A percentile compares a stretch with the other conserved stretches of the same genome.
Evolutionary conservation across 2,797 vertebrate genomes (phyloP).

Genomic region (Falco novaeseelandiae): DNA sequence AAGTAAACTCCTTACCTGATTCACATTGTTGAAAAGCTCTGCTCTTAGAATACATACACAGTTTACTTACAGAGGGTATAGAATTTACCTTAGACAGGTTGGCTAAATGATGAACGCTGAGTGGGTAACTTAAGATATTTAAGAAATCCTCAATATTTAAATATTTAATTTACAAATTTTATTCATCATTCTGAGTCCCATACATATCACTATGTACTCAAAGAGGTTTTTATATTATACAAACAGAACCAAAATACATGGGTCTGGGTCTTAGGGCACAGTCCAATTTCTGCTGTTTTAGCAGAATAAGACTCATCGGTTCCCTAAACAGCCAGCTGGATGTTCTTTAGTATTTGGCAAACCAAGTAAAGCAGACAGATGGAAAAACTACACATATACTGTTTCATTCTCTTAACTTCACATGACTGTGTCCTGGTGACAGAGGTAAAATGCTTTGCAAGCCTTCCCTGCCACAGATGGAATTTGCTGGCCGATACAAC

Average conservation of each 20-base stretch:
- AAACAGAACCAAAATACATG: neutral
- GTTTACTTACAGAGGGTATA: fast-evolving
- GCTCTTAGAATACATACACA: neutral
- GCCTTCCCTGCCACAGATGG: neutral
- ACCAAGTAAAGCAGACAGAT: neutral
- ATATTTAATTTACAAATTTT: neutral
- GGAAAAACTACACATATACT: neutral
- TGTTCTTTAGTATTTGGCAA: neutral
- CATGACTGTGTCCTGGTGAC: neutral
- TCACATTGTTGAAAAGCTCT: neutral
- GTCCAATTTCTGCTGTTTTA: neutral
- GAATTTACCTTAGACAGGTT: neutral
- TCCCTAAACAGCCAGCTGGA: neutral
- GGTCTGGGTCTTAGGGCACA: neutral
- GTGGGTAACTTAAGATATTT: neutral
- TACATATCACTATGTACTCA: neutral
- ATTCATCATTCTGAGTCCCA: neutral
- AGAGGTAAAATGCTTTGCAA: neutral
- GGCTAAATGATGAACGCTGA: neutral
- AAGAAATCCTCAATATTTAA: neutral
- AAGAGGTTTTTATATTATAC: neutral
- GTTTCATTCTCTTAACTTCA: neutral
- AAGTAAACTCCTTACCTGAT: neutral
- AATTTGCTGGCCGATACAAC: neutral
- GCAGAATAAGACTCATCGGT: neutral